Evolutionary conservation across 2,888 invertebrate species (phyloP), one percentile per base, ranked within the genome.

Genomic region (Macrophya alboannulata): DNA sequence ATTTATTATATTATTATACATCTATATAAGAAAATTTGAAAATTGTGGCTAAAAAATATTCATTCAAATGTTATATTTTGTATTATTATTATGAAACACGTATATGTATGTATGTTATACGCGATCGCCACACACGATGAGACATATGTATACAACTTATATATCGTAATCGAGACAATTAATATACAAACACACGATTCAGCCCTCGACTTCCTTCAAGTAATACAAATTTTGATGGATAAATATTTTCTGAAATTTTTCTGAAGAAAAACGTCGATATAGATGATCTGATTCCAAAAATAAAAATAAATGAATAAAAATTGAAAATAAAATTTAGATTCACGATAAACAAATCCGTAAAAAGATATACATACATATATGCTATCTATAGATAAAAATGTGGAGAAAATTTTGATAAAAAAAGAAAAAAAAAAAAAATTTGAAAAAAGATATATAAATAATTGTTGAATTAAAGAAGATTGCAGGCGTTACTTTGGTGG

Each of bases 401-500:
- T n/a, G 6, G 1, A 55, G n/a, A 62, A 25, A 25, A 62, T 25
- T 62, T 31, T 31, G 31, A 31, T 2, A 31, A 31, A 31, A 5
- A 21, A 25, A 62, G 4, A 21, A 62, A n/a, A 62, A 10, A 10
- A 25, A 25, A 62, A 3, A 25, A 9, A 17, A 15, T n/a, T n/a
- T n/a, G n/a, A 72, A 17, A 4, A 10, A 21, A 45, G 12, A n/a
- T 12, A 45, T 0, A 21, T 12, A 45, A 21, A 72, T 21, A 25
- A 74, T 43, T 45, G 45, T 74, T 10, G 37, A 85, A 31, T 89
- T 92, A 94, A 88, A 92, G 92, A 87, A 94, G 90, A 86, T 85
- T 89, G 90, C 95, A 95, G 40, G 93, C 92, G 87, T 94, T 94
- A 85, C 93, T 93, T 72, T 94, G 94, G 89, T 94, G 92, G 76